Conservation (phyloP, 2,797 vertebrate genomes). For the Telmatherina bonti region DNA sequence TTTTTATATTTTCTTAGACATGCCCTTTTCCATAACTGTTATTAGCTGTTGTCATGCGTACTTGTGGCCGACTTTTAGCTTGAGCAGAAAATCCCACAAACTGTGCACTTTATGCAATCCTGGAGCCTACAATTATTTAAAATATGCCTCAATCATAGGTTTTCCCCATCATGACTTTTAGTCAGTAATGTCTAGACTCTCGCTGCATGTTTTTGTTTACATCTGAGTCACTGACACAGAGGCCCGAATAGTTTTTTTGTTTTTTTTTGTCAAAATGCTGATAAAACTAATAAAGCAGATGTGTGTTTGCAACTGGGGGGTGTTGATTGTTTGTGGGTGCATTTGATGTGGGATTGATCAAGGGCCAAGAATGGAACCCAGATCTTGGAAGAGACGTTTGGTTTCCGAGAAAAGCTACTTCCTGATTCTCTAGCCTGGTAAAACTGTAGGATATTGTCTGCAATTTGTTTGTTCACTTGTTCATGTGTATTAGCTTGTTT, state of each 20-base stretch:
- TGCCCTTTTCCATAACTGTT: slow-evolving; percentile 26
- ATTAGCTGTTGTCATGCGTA: slow-evolving; percentile 41
- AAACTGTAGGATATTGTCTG: slow-evolving; percentile 52
- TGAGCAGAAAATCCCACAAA: slow-evolving; percentile 34
- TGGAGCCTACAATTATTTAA: slow-evolving; percentile 29
- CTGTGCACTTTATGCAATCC: slow-evolving; percentile 14
- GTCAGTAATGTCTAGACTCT: slow-evolving; percentile 50
- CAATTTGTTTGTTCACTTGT: slow-evolving; percentile 21
- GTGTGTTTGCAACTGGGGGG: slow-evolving; percentile 48
- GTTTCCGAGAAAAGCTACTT: slow-evolving; percentile 75
- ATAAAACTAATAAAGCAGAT: slow-evolving; percentile 67
- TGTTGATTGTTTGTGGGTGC: slow-evolving; percentile 67
- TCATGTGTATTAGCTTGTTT: slow-evolving; percentile 20
- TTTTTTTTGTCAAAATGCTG: slow-evolving; percentile 53
- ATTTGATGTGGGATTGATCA: slow-evolving; percentile 80
- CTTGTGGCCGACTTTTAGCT: slow-evolving; percentile 34
- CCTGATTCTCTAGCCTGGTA: slow-evolving; percentile 66
- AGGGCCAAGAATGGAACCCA: slow-evolving; percentile 71
- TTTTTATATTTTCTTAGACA: slow-evolving; percentile 41
- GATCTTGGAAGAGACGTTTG: slow-evolving; percentile 68
- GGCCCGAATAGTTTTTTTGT: slow-evolving; percentile 49
- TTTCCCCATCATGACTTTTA: slow-evolving; percentile 47
- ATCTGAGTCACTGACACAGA: slow-evolving; percentile 68
- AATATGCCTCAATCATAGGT: slow-evolving; percentile 43
- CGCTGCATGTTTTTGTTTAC: slow-evolving; percentile 62